Base-by-base conservation (phyloP, 2,888 invertebrate species). In the Philopedon plagiatum region DNA sequence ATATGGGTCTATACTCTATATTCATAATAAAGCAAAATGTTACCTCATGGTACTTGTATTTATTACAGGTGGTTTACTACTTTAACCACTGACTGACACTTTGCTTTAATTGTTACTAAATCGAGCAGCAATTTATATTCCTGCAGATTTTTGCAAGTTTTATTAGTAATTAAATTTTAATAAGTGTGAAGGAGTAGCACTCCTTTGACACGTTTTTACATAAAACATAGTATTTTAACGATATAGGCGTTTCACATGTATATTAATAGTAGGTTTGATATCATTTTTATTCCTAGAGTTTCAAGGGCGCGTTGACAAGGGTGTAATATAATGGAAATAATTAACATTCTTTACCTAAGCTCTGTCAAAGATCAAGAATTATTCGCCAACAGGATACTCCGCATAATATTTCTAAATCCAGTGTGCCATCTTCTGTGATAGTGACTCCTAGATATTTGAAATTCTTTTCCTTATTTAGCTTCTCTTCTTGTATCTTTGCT, bases 31-130 rank as follows among this genome's bases (percentile, higher is more conserved):
- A 15, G 2, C 13, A 29, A 51, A 51, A 13, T 29, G 26, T 51
- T 51, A 51, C 51, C 7, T 26, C 51, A 26, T 51, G 29, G 51
- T 51, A 51, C 49, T 49, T 49, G 49, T 49, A 26, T 29, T 18
- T 19, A 18, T 29, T 61, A 46, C 61, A 61, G 61, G 61, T 61
- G 61, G 46, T 61, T 61, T 61, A 61, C 61, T 26, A 46, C 46
- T 61, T 46, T 0, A 51, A 15, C 21, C 11, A 13, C 26, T 51
- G 21, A 51, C 13, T 51, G 51, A 51, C 29, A 51, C 29, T 51
- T 26, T 26, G 13, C 8, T 51, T 29, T 51, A 51, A 51, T 51
- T 51, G 29, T 15, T 51, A n/a, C 7, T 11, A n/a, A 26, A 29
- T 7, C 21, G 2, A 29, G 11, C 7, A 26, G 51, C 29, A 29